Base-by-base conservation (phyloP, 2,113 vertebrate species). In the Entomyzon cyanotis region DNA sequence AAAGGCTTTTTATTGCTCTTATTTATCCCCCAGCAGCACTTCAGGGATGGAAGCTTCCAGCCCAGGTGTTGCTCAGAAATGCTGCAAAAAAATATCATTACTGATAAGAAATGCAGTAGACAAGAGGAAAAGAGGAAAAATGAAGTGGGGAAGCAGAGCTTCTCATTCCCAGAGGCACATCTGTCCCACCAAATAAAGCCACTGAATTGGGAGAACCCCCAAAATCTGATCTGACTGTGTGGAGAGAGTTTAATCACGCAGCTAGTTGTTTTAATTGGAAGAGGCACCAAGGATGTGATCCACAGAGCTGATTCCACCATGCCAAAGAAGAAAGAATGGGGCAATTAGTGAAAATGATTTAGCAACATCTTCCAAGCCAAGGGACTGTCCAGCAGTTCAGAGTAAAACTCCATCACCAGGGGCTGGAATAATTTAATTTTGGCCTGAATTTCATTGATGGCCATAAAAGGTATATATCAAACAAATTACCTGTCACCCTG, bases 331-430 rank as follows among this genome's bases (percentile, higher is more conserved):
- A 41, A 35, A 68, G 33, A 30, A 28, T 0, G 3, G 19, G 25
- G 8, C 64, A 70, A 52, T 18, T 56, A 28, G 19, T 31, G 59
- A 27, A 65, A 78, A 62, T 41, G 20, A 22, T 78, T 91, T 30
- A 65, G 30, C 59, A 58, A 19, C 0, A 1, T 39, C 25, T 87
- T 28, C 12, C 0, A 3, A 49, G 28, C 18, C 42, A 64, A 2
- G 14, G 42, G 49, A n/a, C 6, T 31, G 53, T 31, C 47, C n/a
- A 4, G 6, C 19, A 67, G 17, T 17, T 53, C 49, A 3, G 18
- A 63, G 33, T 12, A n/a, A 60, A 88, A 65, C 10, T 27, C 11
- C 37, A 35, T 33, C 42, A 49, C 17, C 21, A 17, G 16, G 35
- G 12, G 14, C 35, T 60, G 73, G 64, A 78, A 75, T 52, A 20